Evolutionary conservation across 2,797 vertebrate species (phyloP), one percentile per base, ranked within the genome.

Genomic region (Poecile montanus): DNA sequence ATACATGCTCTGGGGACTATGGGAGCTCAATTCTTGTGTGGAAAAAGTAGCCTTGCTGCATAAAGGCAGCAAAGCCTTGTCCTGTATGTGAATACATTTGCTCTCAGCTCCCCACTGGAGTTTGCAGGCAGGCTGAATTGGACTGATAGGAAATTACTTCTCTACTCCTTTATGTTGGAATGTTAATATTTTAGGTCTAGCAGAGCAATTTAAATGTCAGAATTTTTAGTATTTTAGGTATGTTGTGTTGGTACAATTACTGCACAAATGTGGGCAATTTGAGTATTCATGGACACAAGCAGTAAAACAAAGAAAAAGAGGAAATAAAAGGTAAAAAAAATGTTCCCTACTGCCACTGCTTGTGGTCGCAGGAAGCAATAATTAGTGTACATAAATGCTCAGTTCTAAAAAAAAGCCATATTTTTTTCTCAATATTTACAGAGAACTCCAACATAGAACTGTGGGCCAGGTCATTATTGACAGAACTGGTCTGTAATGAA

Each of bases 391-490:
- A 60, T 32, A 92, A 86, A 36, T 36, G 18, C 34, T 53, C 70
- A 13, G 1, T 88, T 92, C 84, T 45, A 80, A 34, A 40, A 4
- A 88, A 67, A 93, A 81, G 32, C 32, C 34, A 6, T 29, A 9
- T 57, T 92, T 21, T 89, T 85, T 57, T 56, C 44, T 80, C 66
- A 62, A 2, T 91, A 86, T 60, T 89, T 93, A 44, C 73, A 72
- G 45, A 84, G 63, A 81, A 48, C 60, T 92, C 42, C n/a, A 60
- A 44, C 53, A 51, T 18, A 62, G 44, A 50, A 4, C 10, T 21
- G 32, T 47, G 45, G 51, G 51, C 62, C 65, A 89, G 89, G 89
- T 57, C 66, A 58, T 89, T 94, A 78, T 81, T 62, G 87, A 51
- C 70, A 82, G 79, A 88, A 48, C 44, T 22, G 58, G 19, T 78